Evolutionary conservation across 2,888 invertebrate species (phyloP).

Genomic region (Melanchra persicariae): DNA sequence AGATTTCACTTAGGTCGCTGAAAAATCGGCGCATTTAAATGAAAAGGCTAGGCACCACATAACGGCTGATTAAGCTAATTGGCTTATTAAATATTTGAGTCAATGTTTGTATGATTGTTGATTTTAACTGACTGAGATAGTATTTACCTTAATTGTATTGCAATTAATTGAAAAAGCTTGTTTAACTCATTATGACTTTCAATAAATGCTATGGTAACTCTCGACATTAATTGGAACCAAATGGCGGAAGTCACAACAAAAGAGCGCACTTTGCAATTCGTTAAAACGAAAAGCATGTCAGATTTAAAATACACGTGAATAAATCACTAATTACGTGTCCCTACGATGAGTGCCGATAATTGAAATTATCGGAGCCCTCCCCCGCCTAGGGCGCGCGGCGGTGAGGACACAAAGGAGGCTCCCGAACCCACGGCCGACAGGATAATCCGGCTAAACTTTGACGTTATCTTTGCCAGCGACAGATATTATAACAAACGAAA

Average conservation of each 20-base stretch:
- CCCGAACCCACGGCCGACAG: conserved; percentile 68
- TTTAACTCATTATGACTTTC: conserved; percentile 6
- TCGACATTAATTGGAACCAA: conserved; percentile 36
- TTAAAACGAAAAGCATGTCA: conserved; percentile 48
- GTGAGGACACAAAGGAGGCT: conserved; percentile 69
- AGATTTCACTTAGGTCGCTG: too few species aligned
- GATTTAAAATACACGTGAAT: conserved; percentile 62
- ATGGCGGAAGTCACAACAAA: conserved; percentile 28
- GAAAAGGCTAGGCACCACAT: too few species aligned
- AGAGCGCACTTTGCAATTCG: conserved; percentile 29
- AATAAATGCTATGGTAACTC: conserved; percentile 10
- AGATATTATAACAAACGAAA: conserved; percentile 72
- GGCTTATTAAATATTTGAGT: too few species aligned
- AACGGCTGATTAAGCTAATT: too few species aligned
- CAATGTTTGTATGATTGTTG: background rate
- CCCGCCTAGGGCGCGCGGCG: conserved; percentile 64
- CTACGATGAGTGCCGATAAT: conserved; percentile 76
- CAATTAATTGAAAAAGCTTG: background rate
- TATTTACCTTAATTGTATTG: conserved; percentile 1
- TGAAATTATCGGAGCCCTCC: conserved; percentile 71
- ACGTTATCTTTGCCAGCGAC: conserved; percentile 74
- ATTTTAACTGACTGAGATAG: conserved; percentile 11
- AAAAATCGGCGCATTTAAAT: too few species aligned
- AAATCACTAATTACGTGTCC: conserved; percentile 73
- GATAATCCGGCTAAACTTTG: conserved; percentile 74